Conservation (phyloP, 2,888 invertebrate species). For the Neoitamus cyanurus region DNA sequence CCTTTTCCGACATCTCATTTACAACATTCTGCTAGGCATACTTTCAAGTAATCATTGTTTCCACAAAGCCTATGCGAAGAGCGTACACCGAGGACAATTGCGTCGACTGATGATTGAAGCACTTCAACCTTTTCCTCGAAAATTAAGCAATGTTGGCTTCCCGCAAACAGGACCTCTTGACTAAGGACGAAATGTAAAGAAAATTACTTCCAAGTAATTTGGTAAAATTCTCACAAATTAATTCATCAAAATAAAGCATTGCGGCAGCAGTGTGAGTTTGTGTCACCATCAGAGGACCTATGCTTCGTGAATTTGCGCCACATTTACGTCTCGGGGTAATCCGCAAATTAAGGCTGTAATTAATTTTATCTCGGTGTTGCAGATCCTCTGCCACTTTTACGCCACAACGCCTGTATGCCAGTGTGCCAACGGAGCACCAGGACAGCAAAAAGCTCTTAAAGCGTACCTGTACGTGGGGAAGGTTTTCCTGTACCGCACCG, state of each 20-base stretch:
- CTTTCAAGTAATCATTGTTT: background rate
- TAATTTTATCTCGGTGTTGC: background rate
- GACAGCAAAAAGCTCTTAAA: background rate
- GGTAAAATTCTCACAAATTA: background rate
- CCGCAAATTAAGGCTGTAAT: background rate
- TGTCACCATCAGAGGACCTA: background rate
- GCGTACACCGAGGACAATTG: background rate
- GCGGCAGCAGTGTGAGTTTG: background rate
- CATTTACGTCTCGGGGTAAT: background rate
- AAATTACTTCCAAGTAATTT: background rate
- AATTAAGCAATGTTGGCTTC: background rate
- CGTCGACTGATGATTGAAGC: background rate
- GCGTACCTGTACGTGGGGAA: background rate
- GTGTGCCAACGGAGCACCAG: background rate
- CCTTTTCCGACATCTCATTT: background rate
- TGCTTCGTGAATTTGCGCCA: background rate
- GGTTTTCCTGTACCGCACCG: background rate
- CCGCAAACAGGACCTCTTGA: background rate
- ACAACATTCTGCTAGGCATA: background rate
- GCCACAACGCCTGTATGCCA: background rate
- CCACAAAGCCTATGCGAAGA: background rate
- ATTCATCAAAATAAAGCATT: background rate
- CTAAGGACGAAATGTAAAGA: background rate
- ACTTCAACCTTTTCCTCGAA: background rate
- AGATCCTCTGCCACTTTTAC: background rate